phyloP scores from a whole-genome alignment of 2,797 vertebrate genomes.

The Mus caroli region DNA sequence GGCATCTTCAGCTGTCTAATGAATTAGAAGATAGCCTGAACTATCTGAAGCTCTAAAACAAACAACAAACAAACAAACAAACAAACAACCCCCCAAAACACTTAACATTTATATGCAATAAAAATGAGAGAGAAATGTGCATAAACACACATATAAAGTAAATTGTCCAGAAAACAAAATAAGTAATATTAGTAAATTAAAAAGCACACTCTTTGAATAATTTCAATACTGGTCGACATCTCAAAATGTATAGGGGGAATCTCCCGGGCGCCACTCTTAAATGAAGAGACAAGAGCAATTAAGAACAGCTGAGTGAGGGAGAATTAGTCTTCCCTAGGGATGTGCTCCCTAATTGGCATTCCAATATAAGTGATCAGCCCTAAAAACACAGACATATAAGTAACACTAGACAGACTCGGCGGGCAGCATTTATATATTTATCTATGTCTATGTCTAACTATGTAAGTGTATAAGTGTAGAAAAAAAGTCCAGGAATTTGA shows the following conservation, averaged over 20 bases:
- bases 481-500: background rate
- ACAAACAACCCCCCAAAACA: no score
- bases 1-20: background rate
- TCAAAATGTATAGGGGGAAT: background rate
- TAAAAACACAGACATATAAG: background rate
- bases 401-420: background rate
- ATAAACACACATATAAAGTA: background rate
- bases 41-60: background rate
- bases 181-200: background rate
- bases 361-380: background rate
- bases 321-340: background rate
- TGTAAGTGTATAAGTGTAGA: no score
- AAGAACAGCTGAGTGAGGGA: background rate
- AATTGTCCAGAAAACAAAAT: background rate
- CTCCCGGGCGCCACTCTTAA: background rate
- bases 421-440: background rate
- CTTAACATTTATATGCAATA: background rate
- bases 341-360: background rate
- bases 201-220: background rate
- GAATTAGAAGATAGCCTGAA: background rate
- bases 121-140: background rate
- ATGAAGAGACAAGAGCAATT: background rate
- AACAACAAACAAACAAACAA: background rate
- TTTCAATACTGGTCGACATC: background rate
- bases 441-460: no score